Conservation (phyloP, 2,888 invertebrate species). For the Itoplectis maculator region DNA sequence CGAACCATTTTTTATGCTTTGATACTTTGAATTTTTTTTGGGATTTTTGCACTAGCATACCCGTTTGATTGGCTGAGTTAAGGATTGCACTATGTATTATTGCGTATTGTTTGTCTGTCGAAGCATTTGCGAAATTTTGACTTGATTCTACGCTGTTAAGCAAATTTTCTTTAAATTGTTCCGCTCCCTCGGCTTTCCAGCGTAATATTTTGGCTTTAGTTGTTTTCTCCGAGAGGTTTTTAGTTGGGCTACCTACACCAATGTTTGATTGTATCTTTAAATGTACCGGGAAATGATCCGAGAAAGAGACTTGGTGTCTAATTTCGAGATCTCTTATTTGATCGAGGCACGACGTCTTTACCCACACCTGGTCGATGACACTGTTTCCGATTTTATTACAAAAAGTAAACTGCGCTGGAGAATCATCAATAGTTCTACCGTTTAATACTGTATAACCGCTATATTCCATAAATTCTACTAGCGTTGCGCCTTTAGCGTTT, state of each 20-base stretch:
- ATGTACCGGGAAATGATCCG: neutral
- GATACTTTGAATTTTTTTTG: no score
- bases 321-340: neutral
- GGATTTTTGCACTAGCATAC: no score
- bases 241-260: neutral
- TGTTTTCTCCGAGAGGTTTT: neutral
- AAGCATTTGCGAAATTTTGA: neutral
- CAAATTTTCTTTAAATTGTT: neutral
- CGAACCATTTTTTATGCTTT: no score
- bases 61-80: no score
- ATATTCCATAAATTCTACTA: neutral
- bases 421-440: no score
- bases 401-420: no score
- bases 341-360: no score
- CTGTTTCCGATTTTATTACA: no score
- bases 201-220: neutral
- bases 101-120: neutral
- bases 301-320: neutral
- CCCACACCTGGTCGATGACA: no score
- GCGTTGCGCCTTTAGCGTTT: neutral
- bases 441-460: neutral
- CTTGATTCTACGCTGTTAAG: neutral
- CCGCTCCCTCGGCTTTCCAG: neutral
- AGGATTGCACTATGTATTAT: no score
- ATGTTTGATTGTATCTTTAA: neutral